Evolutionary conservation across 2,113 vertebrate species (phyloP), one percentile per base, ranked within the genome.

Genomic region (Alces alces): DNA sequence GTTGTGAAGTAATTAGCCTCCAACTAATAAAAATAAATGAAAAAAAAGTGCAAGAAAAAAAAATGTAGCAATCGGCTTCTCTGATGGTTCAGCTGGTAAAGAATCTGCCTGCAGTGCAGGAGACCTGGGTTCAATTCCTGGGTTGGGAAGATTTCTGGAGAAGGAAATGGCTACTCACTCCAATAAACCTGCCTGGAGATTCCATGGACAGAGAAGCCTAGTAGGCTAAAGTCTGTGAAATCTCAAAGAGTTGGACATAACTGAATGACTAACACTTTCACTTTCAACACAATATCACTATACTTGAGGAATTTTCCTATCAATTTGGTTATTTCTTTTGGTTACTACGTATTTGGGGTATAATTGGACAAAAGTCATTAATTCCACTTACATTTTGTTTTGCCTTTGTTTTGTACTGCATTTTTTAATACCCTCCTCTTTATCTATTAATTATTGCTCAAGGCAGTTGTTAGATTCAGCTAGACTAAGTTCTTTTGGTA

Each of bases 381-480:
- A 89, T 92, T 86, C 25, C 21, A 80, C 94, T 97, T 76, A 88
- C 0, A 95, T 61, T 97, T 85, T 97, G 14, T 21, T 92, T 94
- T 50, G 14, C 39, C 94, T 96, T 97, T 95, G 6, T 78, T 98
- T 97, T 96, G 86, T 6, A 95, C 4, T 96, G 33, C 43, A 15
- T 64, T 97, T 97, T 97, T 97, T 96, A 96, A 97, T 83, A 50
- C 55, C 73, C 17, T 55, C 39, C 33, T 93, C 55, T 95, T 97
- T 98, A 97, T 93, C 91, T 95, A 95, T 45, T 97, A 98, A 98
- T 98, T 97, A 97, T 96, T 0, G 16, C 95, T 96, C n/a, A 15
- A 98, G 95, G 97, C 96, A 97, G 16, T 92, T 93, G n/a, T 93
- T 95, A 98, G 54, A 98, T 90, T 45, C 50, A 96, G 82, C 96